Conservation (phyloP, 2,113 vertebrate genomes). For the Dermatemys mawii region DNA sequence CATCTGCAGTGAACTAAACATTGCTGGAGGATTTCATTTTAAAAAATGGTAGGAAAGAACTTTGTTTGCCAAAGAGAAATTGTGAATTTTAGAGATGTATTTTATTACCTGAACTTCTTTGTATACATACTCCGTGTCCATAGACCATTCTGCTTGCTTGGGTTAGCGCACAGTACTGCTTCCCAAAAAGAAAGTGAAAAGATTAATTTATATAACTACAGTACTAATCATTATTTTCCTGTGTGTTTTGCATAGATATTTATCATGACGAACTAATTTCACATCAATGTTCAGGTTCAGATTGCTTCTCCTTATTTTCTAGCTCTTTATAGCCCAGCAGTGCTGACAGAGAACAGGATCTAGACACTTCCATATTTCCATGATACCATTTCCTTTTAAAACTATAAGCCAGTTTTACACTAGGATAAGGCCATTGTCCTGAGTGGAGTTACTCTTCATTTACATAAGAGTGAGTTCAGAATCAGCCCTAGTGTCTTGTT, state of each 20-base stretch:
- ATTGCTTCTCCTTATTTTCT: neutral
- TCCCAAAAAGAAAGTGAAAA: neutral
- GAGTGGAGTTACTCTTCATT: neutral
- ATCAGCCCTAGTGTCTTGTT: neutral
- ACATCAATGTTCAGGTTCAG: neutral
- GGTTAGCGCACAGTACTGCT: neutral
- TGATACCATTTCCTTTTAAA: neutral
- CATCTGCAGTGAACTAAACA: neutral
- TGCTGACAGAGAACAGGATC: neutral
- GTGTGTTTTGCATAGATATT: neutral
- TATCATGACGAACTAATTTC: neutral
- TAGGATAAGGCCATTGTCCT: neutral
- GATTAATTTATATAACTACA: too few species aligned
- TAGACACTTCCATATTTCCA: neutral
- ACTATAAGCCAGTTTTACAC: neutral
- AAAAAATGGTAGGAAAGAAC: neutral
- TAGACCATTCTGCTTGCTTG: neutral
- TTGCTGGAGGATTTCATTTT: neutral
- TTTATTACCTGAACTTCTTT: too few species aligned
- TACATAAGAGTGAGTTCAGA: neutral
- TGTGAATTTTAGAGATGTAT: neutral
- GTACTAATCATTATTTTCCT: neutral
- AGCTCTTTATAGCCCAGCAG: neutral
- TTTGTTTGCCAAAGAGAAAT: too few species aligned
- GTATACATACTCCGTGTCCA: neutral